Percentiles rank a stretch among this genome's conserved stretches.
Evolutionary conservation across 2,888 invertebrate species (phyloP).

Genomic region (Agonopterix arenella): DNA sequence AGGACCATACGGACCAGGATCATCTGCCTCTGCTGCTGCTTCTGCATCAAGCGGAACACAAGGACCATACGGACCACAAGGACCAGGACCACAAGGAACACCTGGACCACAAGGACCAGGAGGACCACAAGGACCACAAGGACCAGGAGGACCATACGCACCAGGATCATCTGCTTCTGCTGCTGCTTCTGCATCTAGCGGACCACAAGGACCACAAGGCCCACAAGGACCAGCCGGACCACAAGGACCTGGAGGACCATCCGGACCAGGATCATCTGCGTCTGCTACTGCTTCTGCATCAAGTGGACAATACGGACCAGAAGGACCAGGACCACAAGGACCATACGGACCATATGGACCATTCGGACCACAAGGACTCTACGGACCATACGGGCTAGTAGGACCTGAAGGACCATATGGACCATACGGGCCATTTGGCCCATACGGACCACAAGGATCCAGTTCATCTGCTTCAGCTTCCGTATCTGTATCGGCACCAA

Average conservation of each 20-base stretch:
- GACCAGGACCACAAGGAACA: constrained; percentile 1
- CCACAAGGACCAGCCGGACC: neutral
- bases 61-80: constrained; percentile 7
- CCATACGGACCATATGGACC: neutral
- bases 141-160: constrained; percentile 1
- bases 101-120: constrained; percentile 1
- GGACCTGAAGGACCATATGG: constrained; percentile 4
- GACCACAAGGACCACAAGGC: neutral
- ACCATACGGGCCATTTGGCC: neutral
- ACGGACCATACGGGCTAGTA: constrained; percentile 4
- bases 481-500: neutral
- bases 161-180: neutral
- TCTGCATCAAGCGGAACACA: constrained; percentile 1
- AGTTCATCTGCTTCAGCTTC: constrained; percentile 4
- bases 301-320: neutral
- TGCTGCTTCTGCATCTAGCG: neutral
- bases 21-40: constrained; percentile 5
- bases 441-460: constrained; percentile 1
- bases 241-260: neutral
- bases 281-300: too few species aligned
- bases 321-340: neutral
- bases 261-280: too few species aligned
- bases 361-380: neutral
- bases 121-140: neutral
- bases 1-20: constrained; percentile 7